phyloP scores from a whole-genome alignment of 2,113 vertebrate genomes.

The Tonatia bakeri region DNA sequence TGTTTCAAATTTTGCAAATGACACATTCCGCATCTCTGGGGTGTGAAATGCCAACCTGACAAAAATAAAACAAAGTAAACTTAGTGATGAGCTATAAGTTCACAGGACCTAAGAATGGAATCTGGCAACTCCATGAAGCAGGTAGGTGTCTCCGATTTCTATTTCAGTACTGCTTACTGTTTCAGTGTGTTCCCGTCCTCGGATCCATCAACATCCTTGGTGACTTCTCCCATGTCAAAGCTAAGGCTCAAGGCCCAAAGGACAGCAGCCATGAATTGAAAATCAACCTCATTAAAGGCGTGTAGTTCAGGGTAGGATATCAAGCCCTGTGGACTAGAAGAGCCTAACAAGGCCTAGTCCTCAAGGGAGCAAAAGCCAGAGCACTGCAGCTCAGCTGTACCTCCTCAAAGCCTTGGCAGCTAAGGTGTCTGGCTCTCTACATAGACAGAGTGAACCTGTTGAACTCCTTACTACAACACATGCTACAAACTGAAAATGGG shows the following conservation, averaged over 20 bases:
- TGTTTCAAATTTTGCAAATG: slow-evolving; percentile 64
- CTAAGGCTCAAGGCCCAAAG: background rate
- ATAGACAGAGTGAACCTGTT: background rate
- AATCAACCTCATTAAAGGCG: background rate
- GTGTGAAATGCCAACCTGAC: slow-evolving; percentile 72
- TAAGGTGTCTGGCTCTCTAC: background rate
- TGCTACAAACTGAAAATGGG: background rate
- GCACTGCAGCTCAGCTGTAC: background rate
- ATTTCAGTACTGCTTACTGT: background rate
- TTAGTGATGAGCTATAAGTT: slow-evolving; percentile 27
- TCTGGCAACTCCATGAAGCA: background rate
- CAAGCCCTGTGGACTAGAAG: background rate
- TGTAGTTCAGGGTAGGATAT: background rate
- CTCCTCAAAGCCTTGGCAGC: background rate
- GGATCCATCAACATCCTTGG: background rate
- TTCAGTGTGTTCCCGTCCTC: background rate
- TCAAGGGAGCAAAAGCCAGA: background rate
- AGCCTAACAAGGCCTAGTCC: background rate
- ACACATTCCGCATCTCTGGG: slow-evolving; percentile 65
- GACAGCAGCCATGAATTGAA: background rate
- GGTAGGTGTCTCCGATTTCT: slow-evolving; percentile 6
- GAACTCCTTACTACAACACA: background rate
- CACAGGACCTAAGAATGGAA: slow-evolving; percentile 1
- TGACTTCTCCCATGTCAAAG: background rate
- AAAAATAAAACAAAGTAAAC: slow-evolving; percentile 70